Conservation (phyloP, 2,888 invertebrate species). For the Cheilosia vernalis region DNA sequence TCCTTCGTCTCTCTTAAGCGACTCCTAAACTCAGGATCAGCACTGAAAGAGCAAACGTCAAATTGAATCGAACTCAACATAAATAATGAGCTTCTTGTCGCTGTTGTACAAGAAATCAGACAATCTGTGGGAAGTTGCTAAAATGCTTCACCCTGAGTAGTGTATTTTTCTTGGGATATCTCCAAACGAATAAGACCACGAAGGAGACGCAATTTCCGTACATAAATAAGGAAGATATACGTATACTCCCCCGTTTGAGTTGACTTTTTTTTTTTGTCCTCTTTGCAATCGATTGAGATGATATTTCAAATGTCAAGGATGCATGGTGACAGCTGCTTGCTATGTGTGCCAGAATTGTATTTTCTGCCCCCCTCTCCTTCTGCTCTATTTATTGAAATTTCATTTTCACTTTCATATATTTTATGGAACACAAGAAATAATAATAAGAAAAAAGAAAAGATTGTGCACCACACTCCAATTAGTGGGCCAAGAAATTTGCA, state of each 20-base stretch:
- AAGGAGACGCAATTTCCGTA: constrained; percentile 29
- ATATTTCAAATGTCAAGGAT: constrained; percentile 73
- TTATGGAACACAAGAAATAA: not conserved
- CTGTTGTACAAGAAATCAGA: constrained; percentile 13
- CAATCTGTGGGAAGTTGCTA: constrained; percentile 22
- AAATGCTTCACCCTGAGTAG: not conserved
- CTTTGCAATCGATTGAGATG: constrained; percentile 62
- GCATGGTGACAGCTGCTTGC: constrained; percentile 37
- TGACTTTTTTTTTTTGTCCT: not conserved
- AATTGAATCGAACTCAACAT: constrained; percentile 48
- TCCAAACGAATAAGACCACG: not conserved
- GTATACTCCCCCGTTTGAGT: constrained; percentile 18
- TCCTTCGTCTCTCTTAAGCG: not conserved
- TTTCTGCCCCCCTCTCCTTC: not conserved
- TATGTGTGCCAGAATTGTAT: constrained; percentile 34
- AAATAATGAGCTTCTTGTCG: constrained; percentile 33
- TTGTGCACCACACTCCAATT: constrained; percentile 35
- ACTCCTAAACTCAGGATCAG: constrained; percentile 20
- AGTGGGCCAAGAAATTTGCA: constrained; percentile 55
- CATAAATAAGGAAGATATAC: not conserved
- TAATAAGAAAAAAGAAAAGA: not conserved
- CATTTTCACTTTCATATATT: constrained; percentile 12
- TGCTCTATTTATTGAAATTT: constrained; percentile 52
- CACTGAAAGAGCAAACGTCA: constrained; percentile 55
- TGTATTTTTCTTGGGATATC: not conserved